Percentiles rank a stretch among this genome's conserved stretches.
Conservation (phyloP, 2,113 vertebrate species). For the Pholis gunnellus region DNA sequence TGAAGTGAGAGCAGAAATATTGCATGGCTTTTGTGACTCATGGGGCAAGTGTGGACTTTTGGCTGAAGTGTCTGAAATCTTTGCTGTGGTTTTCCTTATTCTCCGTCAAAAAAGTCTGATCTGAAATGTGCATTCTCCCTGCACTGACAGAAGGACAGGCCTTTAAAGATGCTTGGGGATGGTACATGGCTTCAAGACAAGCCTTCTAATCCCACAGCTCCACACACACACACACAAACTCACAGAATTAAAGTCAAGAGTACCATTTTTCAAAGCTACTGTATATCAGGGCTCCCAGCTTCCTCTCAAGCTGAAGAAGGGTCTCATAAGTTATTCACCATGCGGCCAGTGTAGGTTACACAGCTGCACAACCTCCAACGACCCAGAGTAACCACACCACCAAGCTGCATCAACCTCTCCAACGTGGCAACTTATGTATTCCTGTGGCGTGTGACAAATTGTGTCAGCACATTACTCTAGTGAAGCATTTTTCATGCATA, state of each 20-base stretch:
- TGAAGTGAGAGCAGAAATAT: neutral
- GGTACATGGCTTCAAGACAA: constrained; percentile 32
- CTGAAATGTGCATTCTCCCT: constrained; percentile 42
- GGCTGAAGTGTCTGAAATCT: constrained; percentile 10
- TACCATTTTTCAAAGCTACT: constrained; percentile 25
- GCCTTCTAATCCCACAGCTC: constrained; percentile 19
- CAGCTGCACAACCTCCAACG: constrained; percentile 24
- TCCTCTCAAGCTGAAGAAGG: constrained; percentile 40
- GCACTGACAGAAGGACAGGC: constrained; percentile 20
- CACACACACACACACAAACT: neutral
- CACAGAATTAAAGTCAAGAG: constrained; percentile 33
- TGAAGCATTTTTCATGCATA: constrained; percentile 67
- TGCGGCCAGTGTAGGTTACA: constrained; percentile 60
- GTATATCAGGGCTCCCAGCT: constrained; percentile 44
- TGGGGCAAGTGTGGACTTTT: neutral
- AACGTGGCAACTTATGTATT: constrained; percentile 58
- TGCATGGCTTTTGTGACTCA: neutral
- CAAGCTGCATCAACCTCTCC: constrained; percentile 17
- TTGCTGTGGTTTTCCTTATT: constrained; percentile 16
- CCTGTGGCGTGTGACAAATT: constrained; percentile 68
- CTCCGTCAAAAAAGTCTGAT: constrained; percentile 51
- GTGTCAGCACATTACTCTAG: constrained; percentile 69
- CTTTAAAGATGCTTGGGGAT: constrained; percentile 41
- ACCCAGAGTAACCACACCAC: constrained; percentile 34
- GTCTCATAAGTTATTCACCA: constrained; percentile 68